phyloP scores from a whole-genome alignment of 2,888 invertebrate genomes.

The Vanessa cardui region DNA sequence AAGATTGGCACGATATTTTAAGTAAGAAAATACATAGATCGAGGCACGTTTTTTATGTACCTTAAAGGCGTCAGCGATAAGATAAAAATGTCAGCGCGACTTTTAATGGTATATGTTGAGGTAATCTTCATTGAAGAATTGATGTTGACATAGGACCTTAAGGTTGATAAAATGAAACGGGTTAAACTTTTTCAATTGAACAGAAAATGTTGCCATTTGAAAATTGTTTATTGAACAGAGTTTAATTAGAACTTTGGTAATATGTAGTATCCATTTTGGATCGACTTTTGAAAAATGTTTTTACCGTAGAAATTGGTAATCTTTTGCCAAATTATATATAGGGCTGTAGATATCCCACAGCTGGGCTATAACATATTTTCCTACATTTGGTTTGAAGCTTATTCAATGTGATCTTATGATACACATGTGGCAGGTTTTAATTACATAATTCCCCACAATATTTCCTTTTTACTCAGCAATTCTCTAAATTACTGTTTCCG shows the following conservation, averaged over 20 bases:
- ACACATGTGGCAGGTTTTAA: too few species aligned
- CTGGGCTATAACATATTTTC: too few species aligned
- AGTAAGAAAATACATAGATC: neutral
- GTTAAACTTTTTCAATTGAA: slow-evolving; percentile 1
- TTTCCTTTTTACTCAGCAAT: too few species aligned
- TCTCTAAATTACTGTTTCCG: too few species aligned
- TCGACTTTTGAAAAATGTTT: too few species aligned
- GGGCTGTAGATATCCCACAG: too few species aligned
- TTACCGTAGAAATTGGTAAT: too few species aligned
- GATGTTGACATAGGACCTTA: neutral
- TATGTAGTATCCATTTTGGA: too few species aligned
- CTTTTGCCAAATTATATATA: too few species aligned
- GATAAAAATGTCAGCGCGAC: neutral
- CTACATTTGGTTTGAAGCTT: too few species aligned
- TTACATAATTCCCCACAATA: too few species aligned
- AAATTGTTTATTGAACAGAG: neutral
- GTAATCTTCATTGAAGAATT: slow-evolving; percentile 6
- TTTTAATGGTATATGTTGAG: neutral
- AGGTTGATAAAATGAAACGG: neutral
- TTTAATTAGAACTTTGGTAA: neutral
- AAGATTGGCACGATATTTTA: neutral
- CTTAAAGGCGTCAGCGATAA: neutral
- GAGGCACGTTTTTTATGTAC: neutral
- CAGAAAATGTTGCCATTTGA: neutral
- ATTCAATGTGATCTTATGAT: too few species aligned